Conservation (phyloP, 2,797 vertebrate genomes). For the Oryzias sinensis region DNA sequence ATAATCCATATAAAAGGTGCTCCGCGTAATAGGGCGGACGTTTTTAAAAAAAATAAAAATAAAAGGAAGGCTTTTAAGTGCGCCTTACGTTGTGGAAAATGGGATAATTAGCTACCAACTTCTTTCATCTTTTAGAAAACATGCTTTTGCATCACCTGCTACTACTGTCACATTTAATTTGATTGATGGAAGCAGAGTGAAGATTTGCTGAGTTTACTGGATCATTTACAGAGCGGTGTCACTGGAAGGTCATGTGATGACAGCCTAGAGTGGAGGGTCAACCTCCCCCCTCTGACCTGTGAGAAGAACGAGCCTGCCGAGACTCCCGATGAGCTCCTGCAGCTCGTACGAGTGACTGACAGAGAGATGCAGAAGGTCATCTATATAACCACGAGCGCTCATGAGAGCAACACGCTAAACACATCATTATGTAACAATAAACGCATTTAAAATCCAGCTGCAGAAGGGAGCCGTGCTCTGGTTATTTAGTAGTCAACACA, state of each 20-base stretch:
- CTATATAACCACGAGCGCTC: slow-evolving; percentile 15
- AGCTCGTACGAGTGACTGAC: slow-evolving; percentile 29
- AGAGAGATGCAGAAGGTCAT: slow-evolving; percentile 28
- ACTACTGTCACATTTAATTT: no score
- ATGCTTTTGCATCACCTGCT: slow-evolving; percentile 30
- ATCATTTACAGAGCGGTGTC: slow-evolving; percentile 45
- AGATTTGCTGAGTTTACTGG: slow-evolving; percentile 66
- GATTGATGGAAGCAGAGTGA: slow-evolving; percentile 41
- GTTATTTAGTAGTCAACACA: not conserved
- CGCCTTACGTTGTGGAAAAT: no score
- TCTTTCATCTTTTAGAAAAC: no score
- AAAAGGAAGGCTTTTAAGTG: no score
- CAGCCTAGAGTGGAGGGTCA: slow-evolving; percentile 56
- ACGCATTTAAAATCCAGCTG: slow-evolving; percentile 33
- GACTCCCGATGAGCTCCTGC: slow-evolving; percentile 15
- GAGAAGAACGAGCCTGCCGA: slow-evolving; percentile 1
- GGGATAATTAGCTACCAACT: no score
- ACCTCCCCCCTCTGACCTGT: slow-evolving; percentile 42
- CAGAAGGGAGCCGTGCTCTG: no score
- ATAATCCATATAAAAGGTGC: no score
- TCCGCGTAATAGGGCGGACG: no score
- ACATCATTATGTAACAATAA: slow-evolving; percentile 24
- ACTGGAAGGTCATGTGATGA: slow-evolving; percentile 58
- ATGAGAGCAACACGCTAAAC: slow-evolving; percentile 15
- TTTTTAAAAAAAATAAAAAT: no score